Base-by-base conservation (phyloP, 2,888 invertebrate species). In the Therioaphis trifolii region DNA sequence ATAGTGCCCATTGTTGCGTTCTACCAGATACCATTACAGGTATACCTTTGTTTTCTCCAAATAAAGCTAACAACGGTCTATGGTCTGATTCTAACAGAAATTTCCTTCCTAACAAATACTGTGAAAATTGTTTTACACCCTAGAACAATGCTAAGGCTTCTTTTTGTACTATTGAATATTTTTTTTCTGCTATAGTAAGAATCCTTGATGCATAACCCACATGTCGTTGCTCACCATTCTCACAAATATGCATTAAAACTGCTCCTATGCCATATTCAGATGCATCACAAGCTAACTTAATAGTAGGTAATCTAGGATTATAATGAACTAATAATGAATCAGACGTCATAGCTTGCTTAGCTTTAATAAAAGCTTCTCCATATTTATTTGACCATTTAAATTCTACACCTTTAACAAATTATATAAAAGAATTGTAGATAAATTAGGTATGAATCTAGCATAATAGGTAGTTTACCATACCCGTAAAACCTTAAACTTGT, bases 251-350 rank as follows among this genome's bases (percentile, higher is more conserved):
- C n/a, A 55, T n/a, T n/a, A 49, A 71, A 1, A 84, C 68, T 12
- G 75, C 84, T 18, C 76, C 76, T 29, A 84, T 15, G 1, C 75
- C 68, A 11, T 74, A 49, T 21, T 61, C 66, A 35, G 49, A 74
- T 2, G 84, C 75, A 49, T 84, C 68, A n/a, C 40, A 74, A 4
- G 27, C 7, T 4, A 75, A 66, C 27, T 55, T 58, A 4, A 82
- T 24, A 15, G 49, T n/a, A n/a, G n/a, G 49, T n/a, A 82, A n/a
- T 11, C 40, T 9, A 3, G 82, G 63, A 61, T 72, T 63, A 43
- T 29, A 82, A 40, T 82, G 35, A 15, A 63, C 72, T 12, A 74
- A n/a, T 14, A 84, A 11, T 49, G 12, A 18, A 18, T 74, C 74
- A 9, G 66, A 74, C 5, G 75, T 84, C 18, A 75, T 66, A n/a